Evolutionary conservation across 2,888 invertebrate genomes (phyloP), one percentile per base, ranked within the genome.

Genomic region (Dermolepida albohirtum): DNA sequence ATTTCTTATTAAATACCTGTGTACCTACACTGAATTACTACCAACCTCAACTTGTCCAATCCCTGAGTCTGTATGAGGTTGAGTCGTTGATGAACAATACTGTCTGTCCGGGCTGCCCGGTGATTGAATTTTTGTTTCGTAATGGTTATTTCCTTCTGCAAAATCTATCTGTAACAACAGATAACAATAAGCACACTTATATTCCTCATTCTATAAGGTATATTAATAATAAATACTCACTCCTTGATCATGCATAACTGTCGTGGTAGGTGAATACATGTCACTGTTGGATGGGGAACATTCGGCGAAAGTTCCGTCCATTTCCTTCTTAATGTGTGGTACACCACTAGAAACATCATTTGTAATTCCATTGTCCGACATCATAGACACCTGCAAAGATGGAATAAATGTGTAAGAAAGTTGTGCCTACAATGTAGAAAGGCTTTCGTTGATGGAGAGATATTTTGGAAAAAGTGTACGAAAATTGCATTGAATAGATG

Each of bases 81-180:
- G 89, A 50, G 95, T 94, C 2, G 95, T 95, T 29, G 94, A 96
- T 63, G 95, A 95, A 82, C 95, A 96, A 83, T 93, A 93, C 82
- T 95, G 95, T 80, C 93, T 89, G 76, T 95, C 95, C 0, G 95
- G 95, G 74, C 92, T 92, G 6, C 89, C 89, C 34, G 92, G 92
- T 29, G 92, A 92, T 70, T 87, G 85, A 75, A 84, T 85, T 74
- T 87, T 87, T 62, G 85, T 83, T 70, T 89, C 90, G 82, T 87
- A 89, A 75, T 86, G 87, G 44, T 62, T 55, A 27, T 55, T 74
- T 17, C 54, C 62, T 12, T 74, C 75, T 6, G 78, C 78, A 41
- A 86, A 80, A 39, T 87, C 87, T 80, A 86, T 76, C 86, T 86
- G 84, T 55, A 50, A 57, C 16, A 14, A 41, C 11, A 27, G 39